Base-by-base conservation (phyloP, 1,140 invertebrate species). In the Sminthurides bifidus region DNA sequence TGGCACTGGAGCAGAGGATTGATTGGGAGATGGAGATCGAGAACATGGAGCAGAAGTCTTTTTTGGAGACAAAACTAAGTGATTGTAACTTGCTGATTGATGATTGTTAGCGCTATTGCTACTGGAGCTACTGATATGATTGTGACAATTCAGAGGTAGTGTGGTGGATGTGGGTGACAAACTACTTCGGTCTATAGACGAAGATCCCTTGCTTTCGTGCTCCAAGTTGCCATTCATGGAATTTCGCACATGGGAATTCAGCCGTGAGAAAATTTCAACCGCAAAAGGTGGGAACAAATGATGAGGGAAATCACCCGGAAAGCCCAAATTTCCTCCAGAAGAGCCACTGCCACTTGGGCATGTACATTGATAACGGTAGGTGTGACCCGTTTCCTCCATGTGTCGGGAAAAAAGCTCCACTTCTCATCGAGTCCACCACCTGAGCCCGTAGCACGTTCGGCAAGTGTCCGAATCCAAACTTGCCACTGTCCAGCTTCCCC, bases 281-380 rank as follows among this genome's bases (percentile, higher is more conserved):
- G 54, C 44, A 19, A 62, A 56, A 26, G 56, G 60, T 44, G 60
- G 60, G 37, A 62, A 58, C 43, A 62, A 40, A 33, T 49, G n/a
- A n/a, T 49, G 46, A 0, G 60, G 54, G 27, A 62, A 59, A 19
- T 61, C 60, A 26, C 52, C 19, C 21, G 55, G 38, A 35, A 58
- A 58, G 48, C 46, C 38, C 15, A 48, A 51, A 2, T 58, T 35
- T 10, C 38, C 31, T 24, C 30, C 33, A 29, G 43, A 19, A 21
- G 45, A 23, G 41, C 30, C 46, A 19, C 17, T 31, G 19, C 23
- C 14, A 27, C 33, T 30, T 12, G 48, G 55, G 40, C n/a, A 30
- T 44, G 14, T 50, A 26, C 21, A 52, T 26, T 15, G 48, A 19
- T 14, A 44, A 40, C 24, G 54, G 43, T n/a, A 51, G 43, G 30